A percentile compares a stretch with the other conserved stretches of the same genome.
phyloP scores from a whole-genome alignment of 2,113 vertebrate species.

The Sorex araneus region DNA sequence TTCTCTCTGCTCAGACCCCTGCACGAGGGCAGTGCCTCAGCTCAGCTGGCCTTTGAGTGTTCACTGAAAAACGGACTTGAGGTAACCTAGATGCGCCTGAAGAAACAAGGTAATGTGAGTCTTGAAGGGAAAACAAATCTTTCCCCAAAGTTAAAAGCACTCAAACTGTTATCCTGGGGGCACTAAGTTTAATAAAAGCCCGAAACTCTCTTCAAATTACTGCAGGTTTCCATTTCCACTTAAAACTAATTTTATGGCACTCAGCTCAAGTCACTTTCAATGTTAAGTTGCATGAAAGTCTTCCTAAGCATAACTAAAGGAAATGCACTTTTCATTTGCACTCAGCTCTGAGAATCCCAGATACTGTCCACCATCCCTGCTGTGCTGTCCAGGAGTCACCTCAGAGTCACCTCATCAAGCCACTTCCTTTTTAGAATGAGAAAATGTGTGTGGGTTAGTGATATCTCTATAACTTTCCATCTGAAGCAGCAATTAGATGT shows the following conservation, averaged over 20 bases:
- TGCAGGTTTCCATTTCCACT: conserved; percentile 51
- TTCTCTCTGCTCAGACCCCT: conserved; percentile 44
- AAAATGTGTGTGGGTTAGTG: background rate
- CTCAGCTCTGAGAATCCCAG: conserved; percentile 9
- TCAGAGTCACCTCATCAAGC: background rate
- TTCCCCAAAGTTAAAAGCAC: background rate
- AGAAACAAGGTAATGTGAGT: conserved; percentile 68
- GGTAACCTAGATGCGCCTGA: conserved; percentile 39
- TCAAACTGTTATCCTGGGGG: conserved; percentile 58
- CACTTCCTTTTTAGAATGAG: background rate
- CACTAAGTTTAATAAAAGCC: conserved; percentile 56
- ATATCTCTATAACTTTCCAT: background rate
- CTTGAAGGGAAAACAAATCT: conserved; percentile 49
- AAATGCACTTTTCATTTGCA: conserved; percentile 1
- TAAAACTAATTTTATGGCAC: conserved; percentile 69
- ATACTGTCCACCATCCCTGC: background rate
- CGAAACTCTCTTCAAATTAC: conserved; percentile 25
- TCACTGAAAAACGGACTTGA: conserved; percentile 57
- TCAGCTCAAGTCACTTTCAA: conserved; percentile 57
- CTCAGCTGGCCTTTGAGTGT: background rate
- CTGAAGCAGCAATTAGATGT: background rate
- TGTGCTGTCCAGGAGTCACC: background rate
- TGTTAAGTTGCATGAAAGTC: conserved; percentile 38
- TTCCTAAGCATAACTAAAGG: conserved; percentile 24
- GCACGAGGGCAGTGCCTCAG: background rate